Percentiles rank a stretch among this genome's conserved stretches.
These are phyloP conservation scores for Astyanax mexicanus DNA, from an alignment of 2,797 vertebrate species.

Conservation along the genomic window DNA sequence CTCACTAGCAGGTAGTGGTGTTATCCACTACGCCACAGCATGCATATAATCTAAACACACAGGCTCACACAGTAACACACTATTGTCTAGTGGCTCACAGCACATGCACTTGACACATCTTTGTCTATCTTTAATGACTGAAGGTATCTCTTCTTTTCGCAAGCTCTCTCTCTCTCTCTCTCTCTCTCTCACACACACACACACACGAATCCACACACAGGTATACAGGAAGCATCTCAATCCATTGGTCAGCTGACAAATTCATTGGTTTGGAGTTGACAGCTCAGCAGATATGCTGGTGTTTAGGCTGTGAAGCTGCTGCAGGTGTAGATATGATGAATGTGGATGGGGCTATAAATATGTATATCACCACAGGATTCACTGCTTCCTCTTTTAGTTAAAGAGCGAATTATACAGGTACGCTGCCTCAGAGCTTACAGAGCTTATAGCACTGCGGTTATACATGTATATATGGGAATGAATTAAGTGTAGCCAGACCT, in stretches of 20 bases:
- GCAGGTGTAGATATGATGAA: conserved; percentile 51
- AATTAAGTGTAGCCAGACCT: no score
- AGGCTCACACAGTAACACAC: conserved; percentile 28
- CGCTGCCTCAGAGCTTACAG: no score
- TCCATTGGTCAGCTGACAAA: conserved; percentile 48
- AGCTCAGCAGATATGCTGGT: conserved; percentile 42
- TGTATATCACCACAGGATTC: conserved; percentile 30
- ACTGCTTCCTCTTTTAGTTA: not conserved
- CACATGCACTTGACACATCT: conserved; percentile 43
- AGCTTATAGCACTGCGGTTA: no score
- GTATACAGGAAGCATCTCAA: conserved; percentile 41
- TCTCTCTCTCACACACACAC: no score
- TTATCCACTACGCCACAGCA: no score
- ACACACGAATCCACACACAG: not conserved
- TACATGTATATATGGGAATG: no score
- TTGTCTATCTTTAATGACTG: conserved; percentile 49
- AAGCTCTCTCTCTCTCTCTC: no score
- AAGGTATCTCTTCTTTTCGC: not conserved
- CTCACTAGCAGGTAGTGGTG: no score
- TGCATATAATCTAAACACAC: no score
- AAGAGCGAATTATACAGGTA: no score
- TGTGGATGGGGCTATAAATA: conserved; percentile 46
- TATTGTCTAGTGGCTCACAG: conserved; percentile 20
- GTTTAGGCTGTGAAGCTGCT: conserved; percentile 35
- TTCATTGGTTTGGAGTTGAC: conserved; percentile 47